These are phyloP conservation scores for Echeneis naucrates DNA, from an alignment of 2,797 vertebrate species.

Conservation along the genomic window DNA sequence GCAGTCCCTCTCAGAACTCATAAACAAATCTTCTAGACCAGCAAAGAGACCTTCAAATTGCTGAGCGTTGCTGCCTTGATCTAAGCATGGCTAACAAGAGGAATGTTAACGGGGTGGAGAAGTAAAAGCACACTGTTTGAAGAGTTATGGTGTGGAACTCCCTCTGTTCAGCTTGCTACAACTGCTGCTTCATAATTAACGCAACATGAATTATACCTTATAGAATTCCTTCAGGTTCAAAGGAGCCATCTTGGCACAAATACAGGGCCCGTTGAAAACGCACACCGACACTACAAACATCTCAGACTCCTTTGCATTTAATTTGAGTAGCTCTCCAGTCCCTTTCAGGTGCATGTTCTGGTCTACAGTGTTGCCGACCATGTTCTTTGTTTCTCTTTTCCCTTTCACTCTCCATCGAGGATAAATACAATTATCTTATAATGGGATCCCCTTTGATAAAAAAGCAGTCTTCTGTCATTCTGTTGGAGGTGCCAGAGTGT, in stretches of 20 bases:
- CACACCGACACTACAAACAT: conserved; percentile 65
- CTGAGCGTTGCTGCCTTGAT: conserved; percentile 55
- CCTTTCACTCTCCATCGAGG: conserved; percentile 64
- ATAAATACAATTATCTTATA: conserved; percentile 85
- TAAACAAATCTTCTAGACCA: conserved; percentile 56
- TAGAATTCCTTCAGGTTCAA: conserved; percentile 68
- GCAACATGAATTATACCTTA: conserved; percentile 74
- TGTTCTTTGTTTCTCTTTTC: conserved; percentile 68
- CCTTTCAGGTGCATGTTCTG: conserved; percentile 52
- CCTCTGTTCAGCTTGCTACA: conserved; percentile 55
- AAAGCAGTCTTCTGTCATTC: conserved; percentile 81
- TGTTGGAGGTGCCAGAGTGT: conserved; percentile 76
- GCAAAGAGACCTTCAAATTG: conserved; percentile 54
- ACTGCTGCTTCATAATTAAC: conserved; percentile 69
- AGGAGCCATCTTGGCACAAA: conserved; percentile 62
- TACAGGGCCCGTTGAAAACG: conserved; percentile 62
- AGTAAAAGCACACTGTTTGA: conserved; percentile 56
- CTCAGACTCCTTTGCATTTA: conserved; percentile 25
- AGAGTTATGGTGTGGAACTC: conserved; percentile 59
- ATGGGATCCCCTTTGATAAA: conserved; percentile 82
- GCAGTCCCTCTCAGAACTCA: conserved; percentile 19
- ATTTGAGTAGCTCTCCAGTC: conserved; percentile 44
- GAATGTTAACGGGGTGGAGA: conserved; percentile 62
- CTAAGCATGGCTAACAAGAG: conserved; percentile 54
- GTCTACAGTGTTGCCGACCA: conserved; percentile 34